These are phyloP conservation scores for Aspidiotus destructor DNA, from an alignment of 2,888 invertebrate species.

Conservation along the genomic window DNA sequence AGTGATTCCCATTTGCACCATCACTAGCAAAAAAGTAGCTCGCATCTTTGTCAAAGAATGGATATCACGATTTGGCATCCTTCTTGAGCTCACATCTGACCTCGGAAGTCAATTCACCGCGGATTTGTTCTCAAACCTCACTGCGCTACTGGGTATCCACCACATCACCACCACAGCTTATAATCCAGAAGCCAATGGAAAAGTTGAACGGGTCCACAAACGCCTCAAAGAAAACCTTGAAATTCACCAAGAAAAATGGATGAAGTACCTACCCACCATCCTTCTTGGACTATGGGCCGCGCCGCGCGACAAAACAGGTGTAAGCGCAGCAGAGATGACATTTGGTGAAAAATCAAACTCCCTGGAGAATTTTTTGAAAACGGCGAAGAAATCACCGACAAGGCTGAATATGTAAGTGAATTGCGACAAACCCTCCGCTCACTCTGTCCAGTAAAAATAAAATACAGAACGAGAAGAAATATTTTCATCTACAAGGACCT, in stretches of 20 bases:
- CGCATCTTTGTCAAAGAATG: conserved; percentile 37
- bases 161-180: conserved; percentile 23
- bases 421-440: neutral
- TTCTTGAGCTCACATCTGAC: conserved; percentile 40
- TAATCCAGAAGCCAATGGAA: conserved; percentile 34
- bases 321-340: too few species aligned
- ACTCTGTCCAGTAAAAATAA: neutral
- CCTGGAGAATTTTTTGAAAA: too few species aligned
- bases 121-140: conserved; percentile 37
- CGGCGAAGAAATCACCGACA: neutral
- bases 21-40: conserved; percentile 1
- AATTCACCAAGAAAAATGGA: neutral
- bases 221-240: conserved; percentile 29
- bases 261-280: too few species aligned
- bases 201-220: conserved; percentile 30
- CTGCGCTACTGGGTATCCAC: neutral
- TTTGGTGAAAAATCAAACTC: too few species aligned
- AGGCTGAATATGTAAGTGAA: neutral
- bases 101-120: conserved; percentile 42
- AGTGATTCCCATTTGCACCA: neutral
- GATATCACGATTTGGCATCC: conserved; percentile 43
- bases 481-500: neutral
- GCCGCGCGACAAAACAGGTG: too few species aligned
- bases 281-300: too few species aligned
- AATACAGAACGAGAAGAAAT: neutral